Evolutionary conservation across 2,888 invertebrate species (phyloP).

Genomic region (Polietes domitor): DNA sequence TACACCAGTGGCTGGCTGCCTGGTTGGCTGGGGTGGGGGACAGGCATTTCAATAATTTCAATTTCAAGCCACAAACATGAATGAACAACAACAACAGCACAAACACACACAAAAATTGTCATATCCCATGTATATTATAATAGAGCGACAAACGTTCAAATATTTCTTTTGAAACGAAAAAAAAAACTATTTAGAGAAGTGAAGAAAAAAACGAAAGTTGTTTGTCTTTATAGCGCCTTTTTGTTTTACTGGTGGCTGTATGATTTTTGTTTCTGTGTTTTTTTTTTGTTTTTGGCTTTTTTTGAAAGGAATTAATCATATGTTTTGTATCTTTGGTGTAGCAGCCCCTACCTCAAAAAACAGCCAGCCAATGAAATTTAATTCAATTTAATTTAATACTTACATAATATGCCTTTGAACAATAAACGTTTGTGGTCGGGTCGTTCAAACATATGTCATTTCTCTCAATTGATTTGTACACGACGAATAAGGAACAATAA

Average conservation of each 20-base stretch:
- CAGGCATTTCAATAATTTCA: slow-evolving; percentile 49
- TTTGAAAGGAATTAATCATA: slow-evolving; percentile 61
- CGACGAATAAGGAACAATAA: slow-evolving; percentile 39
- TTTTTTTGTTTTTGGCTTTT: background rate
- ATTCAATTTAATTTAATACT: slow-evolving; percentile 53
- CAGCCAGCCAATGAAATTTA: background rate
- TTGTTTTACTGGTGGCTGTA: background rate
- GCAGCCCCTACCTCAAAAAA: background rate
- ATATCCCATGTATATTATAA: background rate
- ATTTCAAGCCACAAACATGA: background rate
- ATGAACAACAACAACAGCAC: background rate
- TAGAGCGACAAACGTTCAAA: background rate
- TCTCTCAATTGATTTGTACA: background rate
- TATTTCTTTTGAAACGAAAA: background rate
- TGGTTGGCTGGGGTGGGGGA: too few species aligned
- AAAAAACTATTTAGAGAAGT: background rate
- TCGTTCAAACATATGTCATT: slow-evolving; percentile 29
- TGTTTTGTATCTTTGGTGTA: slow-evolving; percentile 29
- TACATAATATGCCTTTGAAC: slow-evolving; percentile 49
- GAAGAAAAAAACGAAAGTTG: slow-evolving; percentile 57
- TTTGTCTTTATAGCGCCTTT: slow-evolving; percentile 16
- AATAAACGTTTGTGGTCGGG: background rate
- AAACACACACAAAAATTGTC: slow-evolving; percentile 3
- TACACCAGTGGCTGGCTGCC: too few species aligned
- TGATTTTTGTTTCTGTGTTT: background rate